A percentile compares a stretch with the other conserved stretches of the same genome.
Evolutionary conservation across 2,888 invertebrate genomes (phyloP).

Genomic region (Oligia strigilis): DNA sequence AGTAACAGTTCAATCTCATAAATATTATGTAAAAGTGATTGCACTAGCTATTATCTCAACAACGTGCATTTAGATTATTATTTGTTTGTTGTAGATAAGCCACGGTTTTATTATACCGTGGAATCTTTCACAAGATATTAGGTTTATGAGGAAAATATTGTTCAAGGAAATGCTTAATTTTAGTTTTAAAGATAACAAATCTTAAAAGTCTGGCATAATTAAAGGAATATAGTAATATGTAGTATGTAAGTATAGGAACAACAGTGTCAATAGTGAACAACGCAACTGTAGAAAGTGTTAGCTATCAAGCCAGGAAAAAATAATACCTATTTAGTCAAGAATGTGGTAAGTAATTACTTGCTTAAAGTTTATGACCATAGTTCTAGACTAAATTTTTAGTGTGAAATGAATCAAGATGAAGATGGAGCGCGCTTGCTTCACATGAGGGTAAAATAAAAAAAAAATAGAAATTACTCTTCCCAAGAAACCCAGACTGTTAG

Average conservation of each 20-base stretch:
- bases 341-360: neutral
- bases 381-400: neutral
- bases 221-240: neutral
- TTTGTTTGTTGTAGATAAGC: conserved; percentile 39
- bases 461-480: neutral
- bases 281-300: neutral
- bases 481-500: neutral
- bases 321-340: neutral
- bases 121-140: conserved; percentile 2
- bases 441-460: neutral
- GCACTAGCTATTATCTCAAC: conserved; percentile 34
- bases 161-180: neutral
- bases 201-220: neutral
- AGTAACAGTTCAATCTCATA: conserved; percentile 10
- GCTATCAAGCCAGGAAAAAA: neutral
- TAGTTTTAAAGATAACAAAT: conserved; percentile 21
- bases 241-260: neutral
- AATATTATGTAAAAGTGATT: conserved; percentile 36
- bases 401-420: neutral
- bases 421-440: neutral
- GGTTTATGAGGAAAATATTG: neutral
- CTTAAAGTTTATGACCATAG: neutral
- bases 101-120: conserved; percentile 7
- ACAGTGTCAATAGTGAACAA: no score
- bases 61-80: conserved; percentile 14